A percentile compares a stretch with the other conserved stretches of the same genome.
Conservation (phyloP, 2,888 invertebrate genomes). For the Chymomyza amoena region DNA sequence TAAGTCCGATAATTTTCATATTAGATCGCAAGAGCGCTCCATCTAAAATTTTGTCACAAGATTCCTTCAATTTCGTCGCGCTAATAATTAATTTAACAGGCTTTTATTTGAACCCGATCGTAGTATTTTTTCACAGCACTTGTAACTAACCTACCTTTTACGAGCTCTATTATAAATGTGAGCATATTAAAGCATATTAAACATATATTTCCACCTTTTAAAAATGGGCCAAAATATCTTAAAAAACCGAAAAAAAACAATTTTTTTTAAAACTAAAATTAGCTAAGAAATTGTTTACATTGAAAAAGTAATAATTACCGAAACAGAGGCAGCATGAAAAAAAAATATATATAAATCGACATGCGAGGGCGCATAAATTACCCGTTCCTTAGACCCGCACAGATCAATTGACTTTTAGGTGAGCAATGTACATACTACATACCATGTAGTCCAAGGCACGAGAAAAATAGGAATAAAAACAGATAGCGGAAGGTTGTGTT, state of each 20-base stretch:
- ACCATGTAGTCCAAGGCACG: neutral
- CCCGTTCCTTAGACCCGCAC: neutral
- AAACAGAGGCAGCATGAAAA: conserved; percentile 53
- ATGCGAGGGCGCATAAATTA: neutral
- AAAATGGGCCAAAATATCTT: conserved; percentile 29
- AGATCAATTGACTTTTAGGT: conserved; percentile 13
- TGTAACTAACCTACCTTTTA: neutral
- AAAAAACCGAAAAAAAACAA: conserved; percentile 11
- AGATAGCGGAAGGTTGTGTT: neutral
- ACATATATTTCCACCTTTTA: conserved; percentile 23
- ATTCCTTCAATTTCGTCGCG: too few relatives aligned
- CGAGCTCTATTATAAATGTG: neutral
- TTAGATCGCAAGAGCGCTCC: too few relatives aligned
- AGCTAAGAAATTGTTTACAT: conserved; percentile 58
- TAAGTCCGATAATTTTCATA: too few relatives aligned
- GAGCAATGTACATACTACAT: neutral
- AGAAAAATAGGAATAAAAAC: neutral
- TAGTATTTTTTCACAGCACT: neutral
- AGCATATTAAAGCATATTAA: neutral
- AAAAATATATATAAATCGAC: conserved; percentile 24
- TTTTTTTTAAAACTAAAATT: conserved; percentile 61
- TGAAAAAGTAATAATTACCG: conserved; percentile 74
- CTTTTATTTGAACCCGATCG: too few relatives aligned
- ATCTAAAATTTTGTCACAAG: too few relatives aligned
- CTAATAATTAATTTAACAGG: too few relatives aligned